Evolutionary conservation across 2,888 invertebrate genomes (phyloP).

Genomic region (Ornithoptera alexandrae): DNA sequence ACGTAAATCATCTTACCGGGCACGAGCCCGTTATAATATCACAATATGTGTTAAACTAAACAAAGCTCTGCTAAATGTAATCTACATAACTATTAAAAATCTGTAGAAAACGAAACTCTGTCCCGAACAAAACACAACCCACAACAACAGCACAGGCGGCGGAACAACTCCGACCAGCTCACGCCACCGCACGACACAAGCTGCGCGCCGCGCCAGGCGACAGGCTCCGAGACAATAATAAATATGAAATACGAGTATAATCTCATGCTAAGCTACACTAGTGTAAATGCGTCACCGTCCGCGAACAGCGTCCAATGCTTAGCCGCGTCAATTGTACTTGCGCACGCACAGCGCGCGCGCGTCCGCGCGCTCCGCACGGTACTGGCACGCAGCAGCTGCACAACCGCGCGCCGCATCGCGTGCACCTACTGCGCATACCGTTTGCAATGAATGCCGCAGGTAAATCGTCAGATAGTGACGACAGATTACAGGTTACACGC

Average conservation of each 20-base stretch:
- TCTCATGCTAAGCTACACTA: constrained; percentile 30
- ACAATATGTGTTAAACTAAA: constrained; percentile 74
- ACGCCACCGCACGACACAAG: too few species aligned
- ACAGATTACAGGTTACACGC: background rate
- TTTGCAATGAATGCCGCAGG: constrained; percentile 1
- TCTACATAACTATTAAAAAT: constrained; percentile 57
- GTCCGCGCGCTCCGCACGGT: constrained; percentile 35
- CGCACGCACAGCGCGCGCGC: constrained; percentile 8
- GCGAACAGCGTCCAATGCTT: constrained; percentile 23
- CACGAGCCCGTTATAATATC: constrained; percentile 72
- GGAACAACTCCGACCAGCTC: background rate
- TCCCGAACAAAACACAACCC: constrained; percentile 50
- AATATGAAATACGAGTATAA: constrained; percentile 28
- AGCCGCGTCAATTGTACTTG: constrained; percentile 39
- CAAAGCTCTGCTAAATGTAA: constrained; percentile 61
- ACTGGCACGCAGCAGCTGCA: constrained; percentile 21
- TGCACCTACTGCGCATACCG: background rate
- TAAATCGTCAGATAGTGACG: background rate
- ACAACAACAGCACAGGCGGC: background rate
- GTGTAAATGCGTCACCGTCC: constrained; percentile 37
- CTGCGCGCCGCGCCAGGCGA: background rate
- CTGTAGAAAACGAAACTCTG: constrained; percentile 60
- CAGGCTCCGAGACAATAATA: constrained; percentile 38
- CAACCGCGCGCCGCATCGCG: background rate
- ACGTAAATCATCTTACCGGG: constrained; percentile 64